A percentile compares a stretch with the other conserved stretches of the same genome.
Evolutionary conservation across 2,113 vertebrate genomes (phyloP).

Genomic region (Phodopus roborovskii): DNA sequence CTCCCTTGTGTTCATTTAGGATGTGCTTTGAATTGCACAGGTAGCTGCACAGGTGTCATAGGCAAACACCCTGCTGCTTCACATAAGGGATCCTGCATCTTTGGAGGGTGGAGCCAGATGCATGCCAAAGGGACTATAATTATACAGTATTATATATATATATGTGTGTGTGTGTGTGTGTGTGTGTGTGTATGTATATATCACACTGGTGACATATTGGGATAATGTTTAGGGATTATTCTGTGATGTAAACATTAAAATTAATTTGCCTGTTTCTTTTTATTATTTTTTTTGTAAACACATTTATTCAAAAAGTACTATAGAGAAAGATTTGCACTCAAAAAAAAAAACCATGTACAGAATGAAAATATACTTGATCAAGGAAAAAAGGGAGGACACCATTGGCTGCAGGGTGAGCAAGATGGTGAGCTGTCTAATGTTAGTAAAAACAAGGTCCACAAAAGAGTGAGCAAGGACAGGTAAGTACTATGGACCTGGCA

Average conservation of each 20-base stretch:
- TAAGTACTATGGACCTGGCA: slow-evolving; percentile 73
- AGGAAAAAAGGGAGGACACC: slow-evolving; percentile 62
- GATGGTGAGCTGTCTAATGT: slow-evolving; percentile 81
- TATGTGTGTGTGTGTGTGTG: too few species aligned
- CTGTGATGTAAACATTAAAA: background rate
- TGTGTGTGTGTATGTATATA: too few species aligned
- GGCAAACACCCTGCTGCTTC: background rate
- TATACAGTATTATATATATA: background rate
- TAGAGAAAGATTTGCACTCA: slow-evolving; percentile 82
- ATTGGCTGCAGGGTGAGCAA: slow-evolving; percentile 76
- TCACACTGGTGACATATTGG: background rate
- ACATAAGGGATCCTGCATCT: background rate
- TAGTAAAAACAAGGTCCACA: slow-evolving; percentile 84
- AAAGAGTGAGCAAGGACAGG: slow-evolving; percentile 80
- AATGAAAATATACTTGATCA: slow-evolving; percentile 84
- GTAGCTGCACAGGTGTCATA: too few species aligned
- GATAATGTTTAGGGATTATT: background rate
- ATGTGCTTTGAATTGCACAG: background rate
- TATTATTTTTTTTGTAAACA: background rate
- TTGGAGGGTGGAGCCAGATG: background rate
- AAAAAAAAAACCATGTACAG: slow-evolving; percentile 82
- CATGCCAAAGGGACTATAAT: background rate
- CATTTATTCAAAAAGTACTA: slow-evolving; percentile 85
- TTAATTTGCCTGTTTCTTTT: background rate
- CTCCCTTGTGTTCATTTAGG: background rate